Percentiles rank a stretch among this genome's conserved stretches.
Conservation (phyloP, 2,113 vertebrate species). For the Triplophysa rosa region DNA sequence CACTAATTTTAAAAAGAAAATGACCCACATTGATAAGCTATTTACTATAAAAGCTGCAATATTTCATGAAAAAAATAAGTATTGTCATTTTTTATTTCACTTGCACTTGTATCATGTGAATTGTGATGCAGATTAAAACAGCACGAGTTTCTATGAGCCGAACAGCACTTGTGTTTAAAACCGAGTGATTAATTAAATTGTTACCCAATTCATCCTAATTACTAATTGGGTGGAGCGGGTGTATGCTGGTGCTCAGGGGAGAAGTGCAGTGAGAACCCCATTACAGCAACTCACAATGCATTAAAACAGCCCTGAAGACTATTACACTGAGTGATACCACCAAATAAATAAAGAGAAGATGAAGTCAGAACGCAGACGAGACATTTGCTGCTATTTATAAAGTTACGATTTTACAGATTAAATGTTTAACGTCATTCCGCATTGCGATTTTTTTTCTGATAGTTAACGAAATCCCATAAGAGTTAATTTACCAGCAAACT, state of each 20-base stretch:
- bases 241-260: conserved; percentile 70
- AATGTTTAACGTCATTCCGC: too few species aligned
- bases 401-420: too few species aligned
- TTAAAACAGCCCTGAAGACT: not conserved
- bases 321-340: not conserved
- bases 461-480: conserved; percentile 55
- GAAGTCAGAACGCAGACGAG: not conserved
- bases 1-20: too few species aligned
- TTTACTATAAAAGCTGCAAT: too few species aligned
- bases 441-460: conserved; percentile 43
- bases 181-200: conserved; percentile 88
- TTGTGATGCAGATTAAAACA: not conserved
- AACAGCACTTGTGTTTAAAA: conserved; percentile 81
- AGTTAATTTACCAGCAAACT: conserved; percentile 30
- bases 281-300: conserved; percentile 14
- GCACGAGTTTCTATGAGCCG: not conserved
- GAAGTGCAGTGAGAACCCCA: conserved; percentile 54
- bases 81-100: too few species aligned
- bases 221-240: conserved; percentile 68
- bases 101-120: not conserved
- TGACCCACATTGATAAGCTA: too few species aligned
- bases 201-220: conserved; percentile 89
- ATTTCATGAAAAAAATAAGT: too few species aligned
- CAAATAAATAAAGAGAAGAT: conserved; percentile 40
- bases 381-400: too few species aligned